These are phyloP conservation scores for Argya squamiceps DNA, from an alignment of 2,797 vertebrate genomes.

Conservation along the genomic window DNA sequence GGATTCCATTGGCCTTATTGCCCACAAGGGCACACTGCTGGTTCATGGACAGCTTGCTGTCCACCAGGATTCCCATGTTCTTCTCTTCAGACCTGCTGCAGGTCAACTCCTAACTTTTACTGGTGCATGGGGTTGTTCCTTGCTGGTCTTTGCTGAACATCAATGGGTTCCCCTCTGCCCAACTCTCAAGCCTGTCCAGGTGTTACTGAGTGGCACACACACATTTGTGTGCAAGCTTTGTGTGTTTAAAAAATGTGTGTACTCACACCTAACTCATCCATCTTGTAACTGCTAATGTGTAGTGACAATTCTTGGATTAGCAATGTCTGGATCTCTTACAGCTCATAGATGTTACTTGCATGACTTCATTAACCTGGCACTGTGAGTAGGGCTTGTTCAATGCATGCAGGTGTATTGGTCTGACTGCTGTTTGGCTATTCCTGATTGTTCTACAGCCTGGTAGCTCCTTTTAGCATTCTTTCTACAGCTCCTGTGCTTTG, in stretches of 20 bases:
- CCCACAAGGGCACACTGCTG: background rate
- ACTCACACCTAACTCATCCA: accelerated
- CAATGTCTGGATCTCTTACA: background rate
- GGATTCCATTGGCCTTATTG: background rate
- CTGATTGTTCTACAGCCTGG: background rate
- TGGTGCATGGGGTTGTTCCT: background rate
- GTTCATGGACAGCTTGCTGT: background rate
- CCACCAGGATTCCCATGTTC: background rate
- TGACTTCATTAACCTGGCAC: background rate
- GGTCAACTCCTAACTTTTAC: background rate
- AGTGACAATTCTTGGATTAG: background rate
- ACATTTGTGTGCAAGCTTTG: background rate
- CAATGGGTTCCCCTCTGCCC: background rate
- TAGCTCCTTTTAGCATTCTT: background rate
- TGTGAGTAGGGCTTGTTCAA: background rate
- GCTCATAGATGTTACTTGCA: background rate
- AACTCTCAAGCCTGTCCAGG: background rate
- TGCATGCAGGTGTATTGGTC: background rate
- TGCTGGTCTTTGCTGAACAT: background rate
- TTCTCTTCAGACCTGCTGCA: background rate
- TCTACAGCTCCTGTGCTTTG: background rate
- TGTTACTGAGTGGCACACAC: background rate
- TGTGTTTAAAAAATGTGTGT: background rate
- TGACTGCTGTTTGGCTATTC: background rate
- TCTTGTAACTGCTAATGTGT: background rate